A percentile compares a stretch with the other conserved stretches of the same genome.
These are phyloP conservation scores for Orestias chungarensis DNA, from an alignment of 2,797 vertebrate species.

Conservation along the genomic window DNA sequence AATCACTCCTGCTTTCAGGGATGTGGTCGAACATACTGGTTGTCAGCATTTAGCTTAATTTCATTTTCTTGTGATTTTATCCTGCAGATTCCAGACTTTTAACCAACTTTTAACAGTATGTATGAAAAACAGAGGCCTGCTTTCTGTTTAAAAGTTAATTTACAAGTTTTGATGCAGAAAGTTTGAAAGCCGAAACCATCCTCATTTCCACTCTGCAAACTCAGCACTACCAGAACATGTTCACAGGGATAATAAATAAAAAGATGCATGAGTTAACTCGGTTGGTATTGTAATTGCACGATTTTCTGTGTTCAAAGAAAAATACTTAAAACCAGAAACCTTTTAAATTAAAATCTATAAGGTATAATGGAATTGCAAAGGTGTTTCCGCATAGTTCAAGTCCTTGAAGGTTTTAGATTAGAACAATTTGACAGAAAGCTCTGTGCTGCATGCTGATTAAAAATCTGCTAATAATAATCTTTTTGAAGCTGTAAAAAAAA, in stretches of 20 bases:
- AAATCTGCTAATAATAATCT: neutral
- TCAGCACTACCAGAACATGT: constrained; percentile 6
- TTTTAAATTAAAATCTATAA: neutral
- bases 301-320: neutral
- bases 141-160: constrained; percentile 1
- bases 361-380: neutral
- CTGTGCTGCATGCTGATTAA: neutral
- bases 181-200: neutral
- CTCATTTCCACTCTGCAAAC: constrained; percentile 9
- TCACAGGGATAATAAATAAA: constrained; percentile 5
- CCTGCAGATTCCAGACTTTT: neutral
- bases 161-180: neutral
- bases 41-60: neutral
- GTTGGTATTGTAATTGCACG: neutral
- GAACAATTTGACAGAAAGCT: neutral
- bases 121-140: neutral
- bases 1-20: neutral
- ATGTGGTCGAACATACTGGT: neutral
- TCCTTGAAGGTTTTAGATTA: neutral
- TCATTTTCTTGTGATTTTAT: neutral
- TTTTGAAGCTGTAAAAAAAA: neutral
- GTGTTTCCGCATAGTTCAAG: neutral
- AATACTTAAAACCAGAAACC: neutral
- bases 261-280: constrained; percentile 5
- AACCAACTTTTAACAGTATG: neutral